These are phyloP conservation scores for Nycteola revayana DNA, from an alignment of 2,888 invertebrate species.

Conservation along the genomic window DNA sequence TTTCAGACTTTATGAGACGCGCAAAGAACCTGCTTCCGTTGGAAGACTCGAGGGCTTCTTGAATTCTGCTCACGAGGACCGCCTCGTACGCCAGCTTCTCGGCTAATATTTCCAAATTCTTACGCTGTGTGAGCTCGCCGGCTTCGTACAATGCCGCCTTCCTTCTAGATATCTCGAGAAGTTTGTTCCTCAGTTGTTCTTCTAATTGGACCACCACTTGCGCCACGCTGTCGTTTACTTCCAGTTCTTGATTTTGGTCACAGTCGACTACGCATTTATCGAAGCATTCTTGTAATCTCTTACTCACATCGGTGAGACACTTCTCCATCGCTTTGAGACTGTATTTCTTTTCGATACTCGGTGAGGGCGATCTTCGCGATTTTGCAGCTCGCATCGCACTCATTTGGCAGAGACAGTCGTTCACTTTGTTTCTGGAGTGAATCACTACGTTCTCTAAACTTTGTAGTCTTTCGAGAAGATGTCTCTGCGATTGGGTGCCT, in stretches of 20 bases:
- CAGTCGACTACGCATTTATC: constrained; percentile 82
- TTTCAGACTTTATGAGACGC: constrained; percentile 85
- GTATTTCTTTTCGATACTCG: constrained; percentile 84
- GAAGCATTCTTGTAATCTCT: constrained; percentile 82
- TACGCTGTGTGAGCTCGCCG: constrained; percentile 85
- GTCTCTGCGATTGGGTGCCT: constrained; percentile 76
- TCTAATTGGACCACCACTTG: constrained; percentile 85
- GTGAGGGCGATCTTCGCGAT: constrained; percentile 84
- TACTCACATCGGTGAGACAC: constrained; percentile 83
- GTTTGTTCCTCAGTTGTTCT: constrained; percentile 85
- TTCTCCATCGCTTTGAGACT: constrained; percentile 84
- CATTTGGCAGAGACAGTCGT: constrained; percentile 85
- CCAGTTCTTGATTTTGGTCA: constrained; percentile 52
- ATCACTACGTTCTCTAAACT: constrained; percentile 84
- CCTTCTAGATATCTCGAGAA: constrained; percentile 85
- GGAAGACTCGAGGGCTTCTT: constrained; percentile 84
- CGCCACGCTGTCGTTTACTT: constrained; percentile 76
- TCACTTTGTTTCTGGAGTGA: constrained; percentile 85
- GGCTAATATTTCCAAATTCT: constrained; percentile 87
- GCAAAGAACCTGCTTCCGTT: constrained; percentile 82
- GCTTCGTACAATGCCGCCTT: constrained; percentile 85
- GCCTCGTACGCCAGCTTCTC: constrained; percentile 92
- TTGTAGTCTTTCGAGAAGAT: constrained; percentile 81
- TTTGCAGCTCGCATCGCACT: constrained; percentile 83
- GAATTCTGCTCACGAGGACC: constrained; percentile 85